phyloP scores from a whole-genome alignment of 2,113 vertebrate genomes.

The Dasyornis broadbenti region DNA sequence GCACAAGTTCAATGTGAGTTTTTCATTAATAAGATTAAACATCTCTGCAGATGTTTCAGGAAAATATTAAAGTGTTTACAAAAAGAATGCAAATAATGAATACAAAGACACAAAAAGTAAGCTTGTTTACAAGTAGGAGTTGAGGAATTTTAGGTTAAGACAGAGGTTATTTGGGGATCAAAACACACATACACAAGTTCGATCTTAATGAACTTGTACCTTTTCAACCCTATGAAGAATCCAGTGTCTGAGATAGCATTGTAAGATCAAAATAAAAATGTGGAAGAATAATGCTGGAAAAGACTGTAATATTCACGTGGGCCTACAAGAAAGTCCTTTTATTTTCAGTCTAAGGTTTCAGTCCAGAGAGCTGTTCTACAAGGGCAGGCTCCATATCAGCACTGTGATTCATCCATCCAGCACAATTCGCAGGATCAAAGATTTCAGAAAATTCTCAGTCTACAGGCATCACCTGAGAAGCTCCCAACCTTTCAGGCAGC shows the following conservation, averaged over 20 bases:
- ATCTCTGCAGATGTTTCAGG: background rate
- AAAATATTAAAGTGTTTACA: background rate
- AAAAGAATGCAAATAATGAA: background rate
- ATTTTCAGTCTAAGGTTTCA: background rate
- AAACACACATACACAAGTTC: background rate
- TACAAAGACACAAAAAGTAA: background rate
- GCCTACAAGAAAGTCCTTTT: background rate
- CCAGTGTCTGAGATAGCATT: background rate
- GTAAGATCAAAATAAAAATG: background rate
- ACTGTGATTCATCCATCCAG: background rate
- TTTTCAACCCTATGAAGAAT: background rate
- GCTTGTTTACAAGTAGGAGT: background rate
- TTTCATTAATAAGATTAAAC: background rate
- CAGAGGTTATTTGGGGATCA: background rate
- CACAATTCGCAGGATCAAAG: background rate
- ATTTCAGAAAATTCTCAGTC: background rate
- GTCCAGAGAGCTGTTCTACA: background rate
- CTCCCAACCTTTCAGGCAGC: background rate
- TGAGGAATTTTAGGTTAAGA: background rate
- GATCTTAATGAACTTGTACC: background rate
- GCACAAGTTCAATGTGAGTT: background rate
- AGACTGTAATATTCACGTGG: background rate
- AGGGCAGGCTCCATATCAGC: background rate
- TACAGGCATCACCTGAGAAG: background rate
- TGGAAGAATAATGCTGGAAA: background rate